Base-by-base conservation (phyloP, 2,888 invertebrate species). In the Syritta pipiens region DNA sequence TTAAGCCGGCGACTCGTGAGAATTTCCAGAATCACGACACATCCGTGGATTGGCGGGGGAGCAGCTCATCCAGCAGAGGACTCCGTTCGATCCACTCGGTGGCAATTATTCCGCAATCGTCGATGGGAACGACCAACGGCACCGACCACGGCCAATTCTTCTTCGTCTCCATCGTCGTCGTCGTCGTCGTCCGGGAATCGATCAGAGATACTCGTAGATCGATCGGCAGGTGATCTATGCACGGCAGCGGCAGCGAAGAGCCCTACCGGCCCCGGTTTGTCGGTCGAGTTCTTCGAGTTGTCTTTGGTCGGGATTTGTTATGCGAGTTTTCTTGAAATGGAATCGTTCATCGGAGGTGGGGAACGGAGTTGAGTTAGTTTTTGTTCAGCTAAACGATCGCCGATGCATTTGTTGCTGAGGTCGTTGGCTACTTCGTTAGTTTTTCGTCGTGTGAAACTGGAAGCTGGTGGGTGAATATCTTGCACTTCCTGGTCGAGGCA, bases 151-250 rank as follows among this genome's bases (percentile, higher is more conserved):
- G 44, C 28, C 53, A 14, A 32, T 49, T 72, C 49, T 40, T 72
- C 42, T 19, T 68, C 24, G 44, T 46, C 14, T 22, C 2, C 7
- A 12, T 28, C 9, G 24, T 35, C 17, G 32, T n/a, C n/a, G n/a
- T n/a, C n/a, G n/a, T n/a, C n/a, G n/a, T n/a, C n/a, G n/a, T n/a
- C n/a, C n/a, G 6, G 17, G 32, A 49, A 51, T 62, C 53, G 55
- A 69, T 75, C 69, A 40, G 40, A 49, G n/a, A n/a, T n/a, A n/a
- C n/a, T n/a, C n/a, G n/a, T 32, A 42, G 69, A 55, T 62, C 48
- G 75, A 76, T 62, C 69, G 57, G 46, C 62, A 69, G 71, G 76
- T 71, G 76, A 77, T 77, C 76, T 71, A 71, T 71, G 67, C 24
- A 28, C 46, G 40, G n/a, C n/a, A n/a, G n/a, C n/a, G n/a, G n/a